Conservation (phyloP, 1,140 invertebrate species). For the Drosophila pectinifera region DNA sequence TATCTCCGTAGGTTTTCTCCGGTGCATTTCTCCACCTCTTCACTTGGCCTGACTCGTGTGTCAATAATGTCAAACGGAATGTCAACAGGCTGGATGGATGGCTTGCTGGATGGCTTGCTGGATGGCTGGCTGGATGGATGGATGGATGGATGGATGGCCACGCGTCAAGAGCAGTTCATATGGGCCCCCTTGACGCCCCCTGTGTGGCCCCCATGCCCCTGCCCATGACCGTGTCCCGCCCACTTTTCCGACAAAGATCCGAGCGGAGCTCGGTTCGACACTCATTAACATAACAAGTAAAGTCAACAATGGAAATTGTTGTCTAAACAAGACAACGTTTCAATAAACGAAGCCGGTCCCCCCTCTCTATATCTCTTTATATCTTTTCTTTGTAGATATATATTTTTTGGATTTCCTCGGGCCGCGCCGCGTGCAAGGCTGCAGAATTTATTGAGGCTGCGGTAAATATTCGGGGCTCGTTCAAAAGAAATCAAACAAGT, state of each 20-base stretch:
- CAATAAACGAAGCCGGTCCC: conserved; percentile 67
- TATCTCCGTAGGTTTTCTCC: background rate
- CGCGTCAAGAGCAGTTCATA: conserved; percentile 59
- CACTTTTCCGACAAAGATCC: conserved; percentile 40
- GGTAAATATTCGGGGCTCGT: conserved; percentile 81
- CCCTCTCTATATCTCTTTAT: background rate
- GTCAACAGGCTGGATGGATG: conserved; percentile 62
- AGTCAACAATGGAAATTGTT: conserved; percentile 83
- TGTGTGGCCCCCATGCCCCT: background rate
- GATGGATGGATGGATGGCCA: conserved; percentile 44
- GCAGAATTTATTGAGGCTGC: conserved; percentile 81
- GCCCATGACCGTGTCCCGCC: conserved; percentile 14
- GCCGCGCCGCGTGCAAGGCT: conserved; percentile 46
- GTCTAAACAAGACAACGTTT: conserved; percentile 80
- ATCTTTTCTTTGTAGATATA: background rate
- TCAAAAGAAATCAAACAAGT: conserved; percentile 83
- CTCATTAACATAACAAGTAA: conserved; percentile 83
- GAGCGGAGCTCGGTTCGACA: conserved; percentile 39
- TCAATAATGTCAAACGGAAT: conserved; percentile 80
- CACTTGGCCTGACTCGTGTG: conserved; percentile 66
- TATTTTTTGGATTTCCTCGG: conserved; percentile 5
- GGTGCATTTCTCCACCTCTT: background rate
- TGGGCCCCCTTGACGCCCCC: conserved; percentile 5
- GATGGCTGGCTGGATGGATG: conserved; percentile 38
- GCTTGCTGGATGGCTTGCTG: background rate